Conservation (phyloP, 2,888 invertebrate species). For the Odontocolon sp. region DNA sequence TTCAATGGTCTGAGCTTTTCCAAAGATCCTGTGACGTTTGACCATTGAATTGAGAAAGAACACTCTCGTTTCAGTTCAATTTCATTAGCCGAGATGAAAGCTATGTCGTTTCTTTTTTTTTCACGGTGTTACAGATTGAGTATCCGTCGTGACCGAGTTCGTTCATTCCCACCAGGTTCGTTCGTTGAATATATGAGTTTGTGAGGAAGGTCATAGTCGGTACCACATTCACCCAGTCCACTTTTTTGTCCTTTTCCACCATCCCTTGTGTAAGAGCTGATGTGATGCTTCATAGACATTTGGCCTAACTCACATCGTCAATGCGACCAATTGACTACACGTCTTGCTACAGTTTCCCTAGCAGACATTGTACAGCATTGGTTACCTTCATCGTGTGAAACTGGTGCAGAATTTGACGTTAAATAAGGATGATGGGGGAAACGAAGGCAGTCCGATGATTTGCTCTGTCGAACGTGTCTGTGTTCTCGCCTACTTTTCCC, state of each 20-base stretch:
- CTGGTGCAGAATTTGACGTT: too few relatives aligned
- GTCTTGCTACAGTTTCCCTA: too few relatives aligned
- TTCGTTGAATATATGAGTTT: neutral
- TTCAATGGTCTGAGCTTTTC: neutral
- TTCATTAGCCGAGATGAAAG: neutral
- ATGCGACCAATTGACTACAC: too few relatives aligned
- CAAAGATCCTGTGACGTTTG: neutral
- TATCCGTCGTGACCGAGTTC: neutral
- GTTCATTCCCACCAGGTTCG: neutral
- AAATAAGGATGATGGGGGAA: constrained; percentile 7
- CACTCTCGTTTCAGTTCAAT: neutral
- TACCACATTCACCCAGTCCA: neutral
- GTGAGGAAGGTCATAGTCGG: constrained; percentile 9
- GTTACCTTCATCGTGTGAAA: neutral
- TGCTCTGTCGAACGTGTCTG: constrained; percentile 24
- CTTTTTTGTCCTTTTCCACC: neutral
- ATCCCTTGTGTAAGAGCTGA: neutral
- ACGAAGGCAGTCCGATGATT: constrained; percentile 13
- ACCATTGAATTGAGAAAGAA: neutral
- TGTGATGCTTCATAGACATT: neutral
- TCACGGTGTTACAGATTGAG: neutral
- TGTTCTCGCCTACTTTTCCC: neutral
- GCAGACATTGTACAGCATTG: neutral
- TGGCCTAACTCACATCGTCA: too few relatives aligned
- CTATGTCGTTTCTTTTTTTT: neutral